Percentiles rank a stretch among this genome's conserved stretches.
Evolutionary conservation across 2,113 vertebrate species (phyloP).

Genomic region (Dasyornis broadbenti): DNA sequence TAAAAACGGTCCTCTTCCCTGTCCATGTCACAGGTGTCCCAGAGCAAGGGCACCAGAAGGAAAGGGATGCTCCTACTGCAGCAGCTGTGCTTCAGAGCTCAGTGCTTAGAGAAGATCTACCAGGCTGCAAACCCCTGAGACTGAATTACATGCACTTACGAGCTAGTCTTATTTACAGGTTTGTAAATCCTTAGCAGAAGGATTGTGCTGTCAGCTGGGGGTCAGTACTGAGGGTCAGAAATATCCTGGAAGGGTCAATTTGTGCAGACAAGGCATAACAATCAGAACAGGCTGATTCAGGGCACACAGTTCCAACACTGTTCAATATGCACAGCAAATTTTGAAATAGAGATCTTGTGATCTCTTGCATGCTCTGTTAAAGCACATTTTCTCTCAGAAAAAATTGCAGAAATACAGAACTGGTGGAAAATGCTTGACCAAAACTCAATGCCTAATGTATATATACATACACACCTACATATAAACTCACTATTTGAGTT

Average conservation of each 20-base stretch:
- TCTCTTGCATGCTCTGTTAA: neutral
- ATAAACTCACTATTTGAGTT: neutral
- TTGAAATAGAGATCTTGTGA: neutral
- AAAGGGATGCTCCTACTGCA: neutral
- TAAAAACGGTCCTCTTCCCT: neutral
- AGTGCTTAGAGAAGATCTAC: neutral
- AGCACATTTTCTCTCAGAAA: neutral
- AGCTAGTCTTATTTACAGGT: neutral
- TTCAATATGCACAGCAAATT: neutral
- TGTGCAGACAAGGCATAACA: neutral
- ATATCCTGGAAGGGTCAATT: neutral
- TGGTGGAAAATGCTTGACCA: neutral
- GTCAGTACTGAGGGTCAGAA: neutral
- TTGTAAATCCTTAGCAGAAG: neutral
- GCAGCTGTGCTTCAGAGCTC: neutral
- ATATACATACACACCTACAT: accelerated
- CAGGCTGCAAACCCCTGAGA: neutral
- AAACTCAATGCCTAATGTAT: neutral
- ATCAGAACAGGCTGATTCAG: neutral
- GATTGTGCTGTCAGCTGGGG: accelerated
- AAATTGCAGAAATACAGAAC: neutral
- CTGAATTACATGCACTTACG: neutral
- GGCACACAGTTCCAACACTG: neutral
- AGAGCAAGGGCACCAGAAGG: neutral
- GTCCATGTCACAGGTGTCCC: neutral